Evolutionary conservation across 53 echinoderm and acorn worm species (phyloP).

Genomic region (Holothuria scabra): DNA sequence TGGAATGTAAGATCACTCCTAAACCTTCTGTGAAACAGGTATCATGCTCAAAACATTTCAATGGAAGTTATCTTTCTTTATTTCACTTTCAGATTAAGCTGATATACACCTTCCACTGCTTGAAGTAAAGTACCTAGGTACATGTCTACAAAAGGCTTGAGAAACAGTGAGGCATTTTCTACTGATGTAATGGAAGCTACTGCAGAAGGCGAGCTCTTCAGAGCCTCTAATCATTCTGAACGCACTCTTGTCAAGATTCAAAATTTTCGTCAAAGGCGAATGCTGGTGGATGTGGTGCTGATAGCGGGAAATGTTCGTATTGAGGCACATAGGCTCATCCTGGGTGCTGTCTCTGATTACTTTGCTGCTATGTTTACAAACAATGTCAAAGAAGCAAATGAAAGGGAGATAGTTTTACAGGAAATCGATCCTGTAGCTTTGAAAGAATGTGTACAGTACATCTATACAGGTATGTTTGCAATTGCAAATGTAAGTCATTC

Average conservation of each 20-base stretch:
- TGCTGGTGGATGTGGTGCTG: constrained; percentile 88
- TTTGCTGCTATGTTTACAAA: constrained; percentile 99
- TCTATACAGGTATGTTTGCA: constrained; percentile 78
- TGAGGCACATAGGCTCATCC: constrained; percentile 89
- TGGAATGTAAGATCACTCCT: no score
- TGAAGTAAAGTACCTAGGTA: no score
- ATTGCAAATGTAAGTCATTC: no score
- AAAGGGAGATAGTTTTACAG: constrained; percentile 80
- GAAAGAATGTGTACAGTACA: constrained; percentile 94
- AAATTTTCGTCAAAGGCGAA: constrained; percentile 63
- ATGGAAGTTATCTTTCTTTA: no score
- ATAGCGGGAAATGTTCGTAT: constrained; percentile 82
- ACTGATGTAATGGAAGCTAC: constrained; percentile 56
- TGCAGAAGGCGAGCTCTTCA: constrained; percentile 84
- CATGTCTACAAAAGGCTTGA: no score
- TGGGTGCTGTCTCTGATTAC: constrained; percentile 97
- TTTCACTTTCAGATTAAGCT: no score
- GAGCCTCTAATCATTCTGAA: constrained; percentile 91
- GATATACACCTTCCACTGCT: no score
- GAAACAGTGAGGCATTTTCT: no score
- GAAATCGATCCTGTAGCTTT: constrained; percentile 80
- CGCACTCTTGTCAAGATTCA: constrained; percentile 94
- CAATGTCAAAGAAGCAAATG: constrained; percentile 80
- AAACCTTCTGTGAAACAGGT: no score
- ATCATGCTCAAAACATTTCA: no score